Conservation (phyloP, 2,797 vertebrate species). For the Sylvia borin region DNA sequence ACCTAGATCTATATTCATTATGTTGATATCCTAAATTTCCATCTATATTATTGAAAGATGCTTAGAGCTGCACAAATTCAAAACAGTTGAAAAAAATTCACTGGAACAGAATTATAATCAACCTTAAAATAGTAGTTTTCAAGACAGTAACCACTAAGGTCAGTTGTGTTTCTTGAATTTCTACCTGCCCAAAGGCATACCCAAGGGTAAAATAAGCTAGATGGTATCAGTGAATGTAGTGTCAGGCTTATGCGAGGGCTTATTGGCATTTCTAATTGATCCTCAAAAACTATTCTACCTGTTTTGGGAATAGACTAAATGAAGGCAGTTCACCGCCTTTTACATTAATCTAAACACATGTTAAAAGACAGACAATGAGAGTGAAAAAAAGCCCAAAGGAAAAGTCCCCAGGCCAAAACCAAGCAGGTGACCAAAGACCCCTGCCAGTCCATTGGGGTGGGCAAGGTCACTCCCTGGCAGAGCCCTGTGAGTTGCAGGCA, state of each 20-base stretch:
- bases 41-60: not conserved
- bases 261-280: not conserved
- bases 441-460: not conserved
- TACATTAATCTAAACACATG: not conserved
- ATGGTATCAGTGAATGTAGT: not conserved
- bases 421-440: not conserved
- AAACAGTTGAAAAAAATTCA: not conserved
- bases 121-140: slow-evolving; percentile 30
- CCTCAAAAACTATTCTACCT: not conserved
- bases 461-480: not conserved
- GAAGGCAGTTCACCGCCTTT: not conserved
- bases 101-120: not conserved
- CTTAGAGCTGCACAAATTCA: slow-evolving; percentile 8
- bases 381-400: not conserved
- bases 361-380: not conserved
- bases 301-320: not conserved
- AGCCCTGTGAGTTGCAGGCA: accelerated
- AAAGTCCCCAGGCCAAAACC: not conserved
- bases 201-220: not conserved
- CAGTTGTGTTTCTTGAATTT: not conserved
- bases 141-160: not conserved
- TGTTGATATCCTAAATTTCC: not conserved
- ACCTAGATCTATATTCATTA: not conserved
- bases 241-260: not conserved
- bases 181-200: not conserved